Evolutionary conservation across 1,140 invertebrate species (phyloP).

Genomic region (Heterodera schachtii): DNA sequence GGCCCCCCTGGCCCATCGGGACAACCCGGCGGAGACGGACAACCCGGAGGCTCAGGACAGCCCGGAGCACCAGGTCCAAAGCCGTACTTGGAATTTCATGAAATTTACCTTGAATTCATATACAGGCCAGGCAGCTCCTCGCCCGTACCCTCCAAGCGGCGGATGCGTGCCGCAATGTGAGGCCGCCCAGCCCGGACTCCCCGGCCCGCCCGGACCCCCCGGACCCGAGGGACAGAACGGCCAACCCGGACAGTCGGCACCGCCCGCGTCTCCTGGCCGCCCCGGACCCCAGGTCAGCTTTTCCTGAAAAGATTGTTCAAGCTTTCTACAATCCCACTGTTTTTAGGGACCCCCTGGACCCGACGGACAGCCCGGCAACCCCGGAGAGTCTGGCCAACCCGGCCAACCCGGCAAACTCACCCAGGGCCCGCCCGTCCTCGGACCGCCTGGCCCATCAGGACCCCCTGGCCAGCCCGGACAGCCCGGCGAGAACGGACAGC

Average conservation of each 20-base stretch:
- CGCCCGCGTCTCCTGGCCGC: slow-evolving; percentile 27
- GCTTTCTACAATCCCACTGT: background rate
- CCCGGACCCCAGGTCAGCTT: slow-evolving; percentile 28
- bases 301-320: background rate
- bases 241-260: slow-evolving; percentile 26
- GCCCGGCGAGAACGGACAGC: slow-evolving; percentile 5
- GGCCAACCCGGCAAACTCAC: slow-evolving; percentile 13
- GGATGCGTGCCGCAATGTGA: slow-evolving; percentile 14
- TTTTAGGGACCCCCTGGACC: slow-evolving; percentile 30
- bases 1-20: slow-evolving; percentile 18
- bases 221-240: slow-evolving; percentile 36
- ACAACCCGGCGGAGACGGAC: background rate
- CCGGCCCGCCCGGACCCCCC: slow-evolving; percentile 43
- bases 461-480: slow-evolving; percentile 7
- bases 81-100: background rate
- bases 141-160: background rate
- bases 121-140: background rate
- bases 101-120: background rate
- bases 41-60: slow-evolving; percentile 5
- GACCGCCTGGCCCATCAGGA: slow-evolving; percentile 39
- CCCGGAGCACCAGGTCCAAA: slow-evolving; percentile 11
- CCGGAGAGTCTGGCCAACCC: slow-evolving; percentile 19
- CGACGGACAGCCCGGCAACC: slow-evolving; percentile 13
- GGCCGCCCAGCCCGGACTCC: background rate
- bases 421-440: slow-evolving; percentile 29